These are phyloP conservation scores for Tuta absoluta DNA, from an alignment of 2,888 invertebrate genomes.

Conservation along the genomic window DNA sequence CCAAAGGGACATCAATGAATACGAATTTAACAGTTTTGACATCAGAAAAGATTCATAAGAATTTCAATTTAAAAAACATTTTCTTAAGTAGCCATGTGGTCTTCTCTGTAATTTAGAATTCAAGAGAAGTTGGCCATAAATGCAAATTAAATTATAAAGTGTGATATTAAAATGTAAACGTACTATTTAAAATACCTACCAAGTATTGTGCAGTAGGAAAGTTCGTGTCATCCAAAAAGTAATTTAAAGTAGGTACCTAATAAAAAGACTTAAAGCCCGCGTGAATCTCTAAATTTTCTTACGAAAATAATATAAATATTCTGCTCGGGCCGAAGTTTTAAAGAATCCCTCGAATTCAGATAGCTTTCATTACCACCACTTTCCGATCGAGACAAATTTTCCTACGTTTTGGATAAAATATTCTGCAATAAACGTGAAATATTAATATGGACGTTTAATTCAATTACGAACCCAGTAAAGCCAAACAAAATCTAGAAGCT, in stretches of 20 bases:
- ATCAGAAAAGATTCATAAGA: constrained; percentile 55
- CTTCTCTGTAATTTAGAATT: neutral
- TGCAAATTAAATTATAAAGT: neutral
- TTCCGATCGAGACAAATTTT: neutral
- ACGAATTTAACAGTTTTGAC: constrained; percentile 72
- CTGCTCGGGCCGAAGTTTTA: neutral
- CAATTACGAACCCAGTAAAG: constrained; percentile 40
- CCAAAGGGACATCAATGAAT: constrained; percentile 79
- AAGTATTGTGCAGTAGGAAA: constrained; percentile 7
- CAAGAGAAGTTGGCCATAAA: neutral
- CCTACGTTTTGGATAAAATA: neutral
- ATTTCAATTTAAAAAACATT: neutral
- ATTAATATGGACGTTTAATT: constrained; percentile 13
- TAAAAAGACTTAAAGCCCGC: neutral
- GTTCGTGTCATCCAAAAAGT: constrained; percentile 1
- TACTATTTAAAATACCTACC: neutral
- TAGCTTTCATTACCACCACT: constrained; percentile 4
- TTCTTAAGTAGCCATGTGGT: neutral
- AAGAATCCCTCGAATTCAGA: neutral
- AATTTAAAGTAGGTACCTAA: constrained; percentile 10
- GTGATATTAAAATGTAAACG: constrained; percentile 2
- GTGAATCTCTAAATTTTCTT: neutral
- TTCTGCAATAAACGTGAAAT: neutral
- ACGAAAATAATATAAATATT: constrained; percentile 1
- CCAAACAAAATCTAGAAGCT: constrained; percentile 42